Percentiles rank a stretch among this genome's conserved stretches.
These are phyloP conservation scores for Deroptyus accipitrinus DNA, from an alignment of 2,113 vertebrate genomes.

Conservation along the genomic window DNA sequence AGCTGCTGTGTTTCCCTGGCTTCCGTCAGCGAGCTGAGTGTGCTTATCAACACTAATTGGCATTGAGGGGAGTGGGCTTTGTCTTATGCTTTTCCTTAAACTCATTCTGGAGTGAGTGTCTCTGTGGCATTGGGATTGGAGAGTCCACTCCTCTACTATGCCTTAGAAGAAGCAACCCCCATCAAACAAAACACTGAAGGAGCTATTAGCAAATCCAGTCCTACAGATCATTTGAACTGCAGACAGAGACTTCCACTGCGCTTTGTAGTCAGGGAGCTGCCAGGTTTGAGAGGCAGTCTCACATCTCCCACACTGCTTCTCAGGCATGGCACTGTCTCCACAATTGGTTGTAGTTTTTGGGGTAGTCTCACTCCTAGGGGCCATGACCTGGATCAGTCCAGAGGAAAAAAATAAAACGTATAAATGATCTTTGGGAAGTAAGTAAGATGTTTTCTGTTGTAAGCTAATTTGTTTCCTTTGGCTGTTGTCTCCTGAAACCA, in stretches of 20 bases:
- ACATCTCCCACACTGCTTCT: background rate
- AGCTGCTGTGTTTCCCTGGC: background rate
- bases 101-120: background rate
- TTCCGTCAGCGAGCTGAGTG: background rate
- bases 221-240: background rate
- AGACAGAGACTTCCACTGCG: background rate
- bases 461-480: background rate
- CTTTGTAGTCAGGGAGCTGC: background rate
- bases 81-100: background rate
- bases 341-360: rapidly evolving
- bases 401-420: background rate
- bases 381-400: background rate
- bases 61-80: background rate
- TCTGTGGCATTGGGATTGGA: background rate
- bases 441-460: background rate
- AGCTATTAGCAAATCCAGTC: background rate
- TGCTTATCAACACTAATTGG: background rate
- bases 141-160: background rate
- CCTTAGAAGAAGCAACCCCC: background rate
- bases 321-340: background rate
- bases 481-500: background rate
- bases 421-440: background rate
- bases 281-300: background rate
- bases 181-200: background rate
- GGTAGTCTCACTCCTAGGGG: background rate